phyloP scores from a whole-genome alignment of 2,888 invertebrate species.

The Thymelicus lineola region DNA sequence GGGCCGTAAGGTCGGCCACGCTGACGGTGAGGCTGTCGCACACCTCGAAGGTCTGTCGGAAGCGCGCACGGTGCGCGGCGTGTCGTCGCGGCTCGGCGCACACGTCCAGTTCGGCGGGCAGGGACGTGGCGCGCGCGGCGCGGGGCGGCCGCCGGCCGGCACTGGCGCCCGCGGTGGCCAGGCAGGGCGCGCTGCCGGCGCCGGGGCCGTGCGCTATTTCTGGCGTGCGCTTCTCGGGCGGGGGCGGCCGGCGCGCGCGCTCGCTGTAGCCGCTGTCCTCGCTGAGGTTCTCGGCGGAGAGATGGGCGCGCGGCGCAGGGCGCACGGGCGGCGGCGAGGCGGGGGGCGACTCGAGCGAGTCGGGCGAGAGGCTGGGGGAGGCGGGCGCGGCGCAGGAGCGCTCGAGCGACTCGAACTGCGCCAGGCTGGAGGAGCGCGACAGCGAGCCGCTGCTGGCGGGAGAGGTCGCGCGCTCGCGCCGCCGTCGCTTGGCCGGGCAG shows the following conservation, averaged over 20 bases:
- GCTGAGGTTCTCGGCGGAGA: constrained; percentile 91
- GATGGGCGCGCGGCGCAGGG: constrained; percentile 76
- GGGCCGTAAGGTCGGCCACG: constrained; percentile 86
- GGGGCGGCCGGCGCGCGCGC: constrained; percentile 71
- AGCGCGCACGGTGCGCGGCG: constrained; percentile 69
- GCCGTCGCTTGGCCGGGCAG: constrained; percentile 90
- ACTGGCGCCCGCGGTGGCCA: constrained; percentile 57
- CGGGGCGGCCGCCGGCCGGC: constrained; percentile 68
- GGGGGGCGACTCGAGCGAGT: constrained; percentile 77
- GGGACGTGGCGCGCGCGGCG: constrained; percentile 77
- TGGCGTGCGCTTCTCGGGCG: constrained; percentile 61
- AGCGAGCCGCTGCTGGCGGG: constrained; percentile 84
- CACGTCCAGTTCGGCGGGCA: constrained; percentile 89
- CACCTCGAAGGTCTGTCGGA: constrained; percentile 78
- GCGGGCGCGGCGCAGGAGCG: constrained; percentile 80
- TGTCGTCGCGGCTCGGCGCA: constrained; percentile 76
- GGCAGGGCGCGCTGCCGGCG: constrained; percentile 76
- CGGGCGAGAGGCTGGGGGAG: constrained; percentile 77
- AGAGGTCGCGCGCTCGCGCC: constrained; percentile 84
- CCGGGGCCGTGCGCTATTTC: constrained; percentile 65
- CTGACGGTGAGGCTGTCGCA: constrained; percentile 84
- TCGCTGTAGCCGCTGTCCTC: constrained; percentile 93
- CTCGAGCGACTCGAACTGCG: constrained; percentile 94
- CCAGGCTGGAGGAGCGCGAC: constrained; percentile 91
- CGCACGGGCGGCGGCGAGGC: constrained; percentile 70